Evolutionary conservation across 2,797 vertebrate genomes (phyloP).

Genomic region (Martes flavigula): DNA sequence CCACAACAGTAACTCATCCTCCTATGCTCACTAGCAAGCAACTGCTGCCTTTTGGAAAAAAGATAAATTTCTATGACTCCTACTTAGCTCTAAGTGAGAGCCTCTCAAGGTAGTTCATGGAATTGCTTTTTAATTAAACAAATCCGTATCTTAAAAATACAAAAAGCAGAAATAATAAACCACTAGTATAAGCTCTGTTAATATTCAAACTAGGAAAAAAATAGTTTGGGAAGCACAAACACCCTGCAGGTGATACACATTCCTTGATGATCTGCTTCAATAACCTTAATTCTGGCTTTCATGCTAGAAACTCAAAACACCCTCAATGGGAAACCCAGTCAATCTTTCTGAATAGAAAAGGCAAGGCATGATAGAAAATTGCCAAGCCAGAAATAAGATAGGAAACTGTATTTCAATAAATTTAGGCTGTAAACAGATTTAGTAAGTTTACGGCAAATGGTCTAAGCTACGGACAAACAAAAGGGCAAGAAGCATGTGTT

Average conservation of each 20-base stretch:
- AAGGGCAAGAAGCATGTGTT: neutral
- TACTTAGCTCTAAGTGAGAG: neutral
- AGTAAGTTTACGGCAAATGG: neutral
- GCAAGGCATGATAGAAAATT: neutral
- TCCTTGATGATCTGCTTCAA: neutral
- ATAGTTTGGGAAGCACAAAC: neutral
- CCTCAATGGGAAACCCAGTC: neutral
- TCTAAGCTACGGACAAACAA: neutral
- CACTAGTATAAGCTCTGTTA: neutral
- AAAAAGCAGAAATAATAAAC: neutral
- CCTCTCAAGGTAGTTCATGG: neutral
- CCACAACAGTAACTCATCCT: neutral
- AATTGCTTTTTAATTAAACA: conserved; percentile 62
- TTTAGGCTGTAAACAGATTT: neutral
- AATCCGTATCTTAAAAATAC: neutral
- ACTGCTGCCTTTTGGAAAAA: neutral
- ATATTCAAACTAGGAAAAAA: neutral
- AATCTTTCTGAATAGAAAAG: neutral
- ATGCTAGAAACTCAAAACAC: neutral
- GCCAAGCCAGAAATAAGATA: neutral
- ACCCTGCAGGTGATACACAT: neutral
- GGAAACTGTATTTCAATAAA: neutral
- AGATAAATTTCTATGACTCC: neutral
- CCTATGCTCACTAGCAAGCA: neutral
- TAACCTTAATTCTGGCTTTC: neutral